These are phyloP conservation scores for Anabas testudineus DNA, from an alignment of 2,797 vertebrate species.

Conservation along the genomic window DNA sequence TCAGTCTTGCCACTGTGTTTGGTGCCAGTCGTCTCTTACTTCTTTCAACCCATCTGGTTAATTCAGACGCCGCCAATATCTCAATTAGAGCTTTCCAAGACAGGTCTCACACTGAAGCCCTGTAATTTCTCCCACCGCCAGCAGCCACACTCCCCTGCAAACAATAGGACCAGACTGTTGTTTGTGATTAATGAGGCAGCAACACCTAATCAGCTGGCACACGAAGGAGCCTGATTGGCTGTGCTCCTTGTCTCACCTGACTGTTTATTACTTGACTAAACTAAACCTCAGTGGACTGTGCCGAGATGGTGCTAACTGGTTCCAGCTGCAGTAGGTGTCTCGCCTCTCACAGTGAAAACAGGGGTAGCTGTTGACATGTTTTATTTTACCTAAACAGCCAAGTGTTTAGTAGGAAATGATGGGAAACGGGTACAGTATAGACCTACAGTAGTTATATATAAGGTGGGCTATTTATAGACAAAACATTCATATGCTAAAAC, in stretches of 20 bases:
- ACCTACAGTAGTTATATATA: neutral
- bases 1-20: conserved; percentile 24
- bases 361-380: neutral
- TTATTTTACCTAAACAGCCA: neutral
- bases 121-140: conserved; percentile 55
- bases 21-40: conserved; percentile 28
- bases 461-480: neutral
- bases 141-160: conserved; percentile 52
- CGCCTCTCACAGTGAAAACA: neutral
- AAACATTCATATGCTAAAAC: neutral
- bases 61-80: conserved; percentile 50
- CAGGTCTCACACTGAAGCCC: conserved; percentile 50
- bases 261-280: conserved; percentile 29
- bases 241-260: conserved; percentile 56
- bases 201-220: conserved; percentile 72
- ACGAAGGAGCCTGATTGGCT: conserved; percentile 56
- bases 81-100: conserved; percentile 67
- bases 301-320: neutral
- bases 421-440: neutral
- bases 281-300: conserved; percentile 13
- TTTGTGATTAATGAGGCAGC: conserved; percentile 80
- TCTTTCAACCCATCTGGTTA: conserved; percentile 59
- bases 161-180: conserved; percentile 75
- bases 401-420: neutral
- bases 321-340: neutral